These are phyloP conservation scores for Pygoscelis adeliae DNA, from an alignment of 2,113 vertebrate genomes.

Conservation along the genomic window DNA sequence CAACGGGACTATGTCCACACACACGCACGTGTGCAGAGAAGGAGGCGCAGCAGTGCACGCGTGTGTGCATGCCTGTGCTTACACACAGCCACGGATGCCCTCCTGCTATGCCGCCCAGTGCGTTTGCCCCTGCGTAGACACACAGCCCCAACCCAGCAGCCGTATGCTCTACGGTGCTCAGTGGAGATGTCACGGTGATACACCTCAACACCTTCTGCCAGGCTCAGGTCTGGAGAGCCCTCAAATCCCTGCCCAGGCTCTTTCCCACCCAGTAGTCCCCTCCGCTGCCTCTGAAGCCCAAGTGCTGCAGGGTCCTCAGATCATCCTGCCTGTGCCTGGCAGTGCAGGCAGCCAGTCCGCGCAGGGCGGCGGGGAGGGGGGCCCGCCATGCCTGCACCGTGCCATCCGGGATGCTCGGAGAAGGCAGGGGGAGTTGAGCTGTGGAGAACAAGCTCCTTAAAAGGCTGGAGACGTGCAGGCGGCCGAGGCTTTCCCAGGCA, in stretches of 20 bases:
- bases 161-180: rapidly evolving
- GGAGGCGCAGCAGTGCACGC: neutral
- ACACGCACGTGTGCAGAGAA: rapidly evolving
- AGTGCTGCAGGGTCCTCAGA: neutral
- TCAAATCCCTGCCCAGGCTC: neutral
- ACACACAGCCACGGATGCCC: rapidly evolving
- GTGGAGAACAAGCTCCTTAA: constrained; percentile 3
- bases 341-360: too few species aligned
- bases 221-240: neutral
- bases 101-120: neutral
- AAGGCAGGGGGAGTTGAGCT: neutral
- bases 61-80: rapidly evolving
- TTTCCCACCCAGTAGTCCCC: neutral
- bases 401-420: rapidly evolving
- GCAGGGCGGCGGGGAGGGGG: too few species aligned
- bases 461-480: neutral
- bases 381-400: rapidly evolving
- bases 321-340: neutral
- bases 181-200: rapidly evolving
- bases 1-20: rapidly evolving
- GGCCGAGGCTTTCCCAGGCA: neutral
- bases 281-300: neutral
- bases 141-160: rapidly evolving
- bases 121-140: neutral
- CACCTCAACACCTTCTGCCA: neutral